phyloP scores from a whole-genome alignment of 2,888 invertebrate species.

The Harmothoe impar region DNA sequence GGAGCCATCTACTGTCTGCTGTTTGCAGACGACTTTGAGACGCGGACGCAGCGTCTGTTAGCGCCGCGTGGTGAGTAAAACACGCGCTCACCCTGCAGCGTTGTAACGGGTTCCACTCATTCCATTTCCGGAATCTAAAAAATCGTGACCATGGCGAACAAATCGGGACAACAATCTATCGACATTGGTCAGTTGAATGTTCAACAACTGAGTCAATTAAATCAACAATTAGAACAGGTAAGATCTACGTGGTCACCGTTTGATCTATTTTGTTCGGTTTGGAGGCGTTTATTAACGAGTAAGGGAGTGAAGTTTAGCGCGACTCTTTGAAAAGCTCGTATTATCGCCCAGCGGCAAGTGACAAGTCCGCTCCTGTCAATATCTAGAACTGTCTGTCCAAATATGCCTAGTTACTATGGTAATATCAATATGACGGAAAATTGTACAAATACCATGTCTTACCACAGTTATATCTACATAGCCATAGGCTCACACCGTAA shows the following conservation, averaged over 20 bases:
- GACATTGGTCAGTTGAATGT: constrained; percentile 63
- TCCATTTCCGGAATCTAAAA: not conserved
- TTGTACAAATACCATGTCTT: not conserved
- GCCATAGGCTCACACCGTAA: not conserved
- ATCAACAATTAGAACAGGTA: constrained; percentile 69
- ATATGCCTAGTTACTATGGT: not conserved
- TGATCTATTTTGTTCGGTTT: not conserved
- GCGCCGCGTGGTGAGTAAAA: too few relatives aligned
- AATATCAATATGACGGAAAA: not conserved
- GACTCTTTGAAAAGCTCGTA: not conserved
- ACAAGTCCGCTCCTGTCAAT: constrained; percentile 29
- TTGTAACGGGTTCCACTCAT: not conserved
- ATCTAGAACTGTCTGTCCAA: not conserved
- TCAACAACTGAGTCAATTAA: constrained; percentile 67
- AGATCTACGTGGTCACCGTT: not conserved
- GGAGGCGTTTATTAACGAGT: not conserved
- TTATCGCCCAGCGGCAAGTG: constrained; percentile 31
- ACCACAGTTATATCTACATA: not conserved
- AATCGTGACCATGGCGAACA: constrained; percentile 53
- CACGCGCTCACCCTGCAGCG: not conserved
- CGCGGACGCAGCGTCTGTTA: too few relatives aligned
- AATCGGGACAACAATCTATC: constrained; percentile 25
- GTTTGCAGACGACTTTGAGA: too few relatives aligned
- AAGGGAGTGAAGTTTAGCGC: not conserved
- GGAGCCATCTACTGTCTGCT: too few relatives aligned